These are phyloP conservation scores for Saxidomus purpurata DNA, from an alignment of 1,140 invertebrate species.

Conservation along the genomic window DNA sequence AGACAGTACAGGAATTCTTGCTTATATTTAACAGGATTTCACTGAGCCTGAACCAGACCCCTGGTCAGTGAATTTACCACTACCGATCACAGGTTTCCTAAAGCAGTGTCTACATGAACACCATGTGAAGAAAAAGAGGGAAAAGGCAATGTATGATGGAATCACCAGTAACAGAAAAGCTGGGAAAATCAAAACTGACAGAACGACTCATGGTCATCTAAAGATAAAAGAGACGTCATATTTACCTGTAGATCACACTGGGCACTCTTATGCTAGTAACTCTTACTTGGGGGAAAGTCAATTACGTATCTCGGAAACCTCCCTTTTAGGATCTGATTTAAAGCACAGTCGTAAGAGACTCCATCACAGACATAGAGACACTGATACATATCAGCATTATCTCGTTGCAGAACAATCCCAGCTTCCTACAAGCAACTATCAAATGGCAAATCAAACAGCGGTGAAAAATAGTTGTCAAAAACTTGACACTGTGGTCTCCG, in stretches of 20 bases:
- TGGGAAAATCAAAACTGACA: neutral
- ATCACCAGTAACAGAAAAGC: neutral
- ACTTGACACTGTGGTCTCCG: neutral
- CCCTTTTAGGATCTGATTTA: neutral
- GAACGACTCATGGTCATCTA: neutral
- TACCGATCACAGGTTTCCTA: conserved; percentile 79
- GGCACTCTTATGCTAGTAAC: neutral
- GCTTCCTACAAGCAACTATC: neutral
- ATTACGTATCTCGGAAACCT: neutral
- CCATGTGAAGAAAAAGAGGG: conserved; percentile 42
- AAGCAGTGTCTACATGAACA: conserved; percentile 75
- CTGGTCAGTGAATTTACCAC: conserved; percentile 74
- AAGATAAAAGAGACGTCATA: neutral
- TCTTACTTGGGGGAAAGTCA: neutral
- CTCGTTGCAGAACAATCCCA: neutral
- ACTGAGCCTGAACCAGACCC: conserved; percentile 76
- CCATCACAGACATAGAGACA: neutral
- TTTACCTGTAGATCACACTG: neutral
- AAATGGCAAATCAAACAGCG: neutral
- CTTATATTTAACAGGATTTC: conserved; percentile 78
- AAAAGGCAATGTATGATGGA: neutral
- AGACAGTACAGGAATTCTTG: too few relatives aligned
- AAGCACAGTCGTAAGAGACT: neutral
- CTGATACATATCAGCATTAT: neutral
- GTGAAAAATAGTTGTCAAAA: neutral